Percentiles rank a stretch among this genome's conserved stretches.
Evolutionary conservation across 2,888 invertebrate species (phyloP).

Genomic region (Resseliella maxima): DNA sequence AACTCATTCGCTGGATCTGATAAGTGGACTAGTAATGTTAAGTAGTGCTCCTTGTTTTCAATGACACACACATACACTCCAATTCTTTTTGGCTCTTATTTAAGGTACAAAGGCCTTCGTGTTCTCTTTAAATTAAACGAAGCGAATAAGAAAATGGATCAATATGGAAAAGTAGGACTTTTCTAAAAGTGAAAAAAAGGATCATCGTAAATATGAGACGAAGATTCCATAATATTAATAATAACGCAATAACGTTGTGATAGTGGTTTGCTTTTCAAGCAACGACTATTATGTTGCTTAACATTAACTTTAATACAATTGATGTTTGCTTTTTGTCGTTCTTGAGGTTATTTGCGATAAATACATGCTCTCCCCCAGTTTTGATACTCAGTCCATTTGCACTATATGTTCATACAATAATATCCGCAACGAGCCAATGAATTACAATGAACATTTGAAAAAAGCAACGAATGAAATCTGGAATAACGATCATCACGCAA

Average conservation of each 20-base stretch:
- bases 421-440: conserved; percentile 8
- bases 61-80: conserved; percentile 51
- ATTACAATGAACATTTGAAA: conserved; percentile 12
- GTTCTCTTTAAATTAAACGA: conserved; percentile 36
- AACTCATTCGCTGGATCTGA: background rate
- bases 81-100: background rate
- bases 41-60: conserved; percentile 32
- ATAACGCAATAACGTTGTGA: conserved; percentile 3
- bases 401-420: background rate
- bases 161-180: background rate
- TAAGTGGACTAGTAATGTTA: conserved; percentile 38
- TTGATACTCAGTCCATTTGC: background rate
- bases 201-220: background rate
- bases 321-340: conserved; percentile 42
- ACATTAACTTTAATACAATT: conserved; percentile 13
- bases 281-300: background rate
- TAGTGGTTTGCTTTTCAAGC: background rate
- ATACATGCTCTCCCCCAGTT: background rate
- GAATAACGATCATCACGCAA: background rate
- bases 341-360: background rate
- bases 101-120: background rate
- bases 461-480: background rate
- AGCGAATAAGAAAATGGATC: conserved; percentile 32
- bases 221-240: conserved; percentile 51
- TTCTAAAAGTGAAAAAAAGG: background rate